Evolutionary conservation across 2,113 vertebrate species (phyloP), one percentile per base, ranked within the genome.

Genomic region (Archocentrus centrarchus): DNA sequence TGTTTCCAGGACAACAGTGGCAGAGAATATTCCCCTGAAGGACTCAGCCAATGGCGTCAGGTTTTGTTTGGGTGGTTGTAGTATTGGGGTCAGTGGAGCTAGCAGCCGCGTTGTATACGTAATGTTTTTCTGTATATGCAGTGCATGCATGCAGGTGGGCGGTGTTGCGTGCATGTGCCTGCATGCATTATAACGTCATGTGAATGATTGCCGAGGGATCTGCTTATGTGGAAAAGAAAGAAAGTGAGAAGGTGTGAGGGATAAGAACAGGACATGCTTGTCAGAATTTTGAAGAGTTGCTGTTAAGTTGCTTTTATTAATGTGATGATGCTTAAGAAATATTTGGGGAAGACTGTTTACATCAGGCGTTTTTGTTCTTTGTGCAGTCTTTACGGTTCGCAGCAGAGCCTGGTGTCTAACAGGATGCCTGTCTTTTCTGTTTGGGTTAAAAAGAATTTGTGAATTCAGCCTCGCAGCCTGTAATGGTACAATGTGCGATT

Each of bases 1-100:
- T 92, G 94, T 96, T 95, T 95, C 95, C 93, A 95, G 86, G 94
- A 94, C 95, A 93, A 95, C 94, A 94, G 92, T 85, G 94, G 94
- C 89, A 92, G 95, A 94, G 84, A 93, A 93, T 91, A 88, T 90
- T 92, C 88, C 90, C 83, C 58, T 82, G 76, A 79, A 86, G 78
- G 79, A 66, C 62, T 84, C 87, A 91, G 90, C 95, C 94, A 95
- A 92, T 93, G 75, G 91, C 82, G 57, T 86, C 41, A 77, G 84
- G 83, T 73, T 80, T 91, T 89, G 86, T 87, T 93, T 91, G 87
- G 86, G 87, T 90, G 85, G 61, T 81, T 88, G 77, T 77, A 80
- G 86, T 86, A 94, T 93, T 83, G 59, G 92, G 93, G 94, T 94
- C 91, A 95, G 91, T 90, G 90, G 90, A 88, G 91, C 87, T 91